Conservation (phyloP, 2,888 invertebrate species). For the Digitonthophagus gazella region DNA sequence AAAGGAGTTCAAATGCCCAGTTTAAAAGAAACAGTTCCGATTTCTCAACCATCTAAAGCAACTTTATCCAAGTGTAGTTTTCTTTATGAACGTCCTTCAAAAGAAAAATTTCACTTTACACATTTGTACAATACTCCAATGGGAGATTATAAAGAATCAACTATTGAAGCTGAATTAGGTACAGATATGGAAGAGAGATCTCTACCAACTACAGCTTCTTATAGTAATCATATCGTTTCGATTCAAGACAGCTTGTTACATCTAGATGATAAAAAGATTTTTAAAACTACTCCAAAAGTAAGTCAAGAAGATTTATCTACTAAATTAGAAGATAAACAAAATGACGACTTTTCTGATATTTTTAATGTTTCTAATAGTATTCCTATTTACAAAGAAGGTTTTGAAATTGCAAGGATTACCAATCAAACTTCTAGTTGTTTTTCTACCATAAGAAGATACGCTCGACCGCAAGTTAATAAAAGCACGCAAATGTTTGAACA, state of each 20-base stretch:
- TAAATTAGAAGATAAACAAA: constrained; percentile 1
- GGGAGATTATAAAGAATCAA: not conserved
- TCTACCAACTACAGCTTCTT: not conserved
- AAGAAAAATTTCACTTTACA: not conserved
- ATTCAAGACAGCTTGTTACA: constrained; percentile 23
- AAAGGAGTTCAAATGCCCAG: constrained; percentile 5
- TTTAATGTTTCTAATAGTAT: constrained; percentile 8
- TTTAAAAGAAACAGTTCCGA: too few relatives aligned
- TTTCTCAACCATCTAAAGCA: too few relatives aligned
- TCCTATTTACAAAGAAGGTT: constrained; percentile 25
- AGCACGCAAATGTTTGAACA: constrained; percentile 41
- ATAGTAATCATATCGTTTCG: constrained; percentile 19
- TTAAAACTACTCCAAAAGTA: constrained; percentile 3
- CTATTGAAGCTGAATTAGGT: not conserved
- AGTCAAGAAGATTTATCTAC: constrained; percentile 17
- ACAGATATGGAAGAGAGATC: not conserved
- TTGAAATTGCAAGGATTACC: constrained; percentile 23
- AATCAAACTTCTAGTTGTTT: constrained; percentile 20
- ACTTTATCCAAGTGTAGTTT: not conserved
- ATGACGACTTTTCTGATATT: constrained; percentile 4
- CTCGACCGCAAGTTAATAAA: constrained; percentile 15
- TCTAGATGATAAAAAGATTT: constrained; percentile 20
- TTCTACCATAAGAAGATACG: constrained; percentile 17
- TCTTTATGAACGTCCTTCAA: not conserved
- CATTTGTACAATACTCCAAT: not conserved